Base-by-base conservation (phyloP, 2,888 invertebrate genomes). In the Troides oblongomaculatus region DNA sequence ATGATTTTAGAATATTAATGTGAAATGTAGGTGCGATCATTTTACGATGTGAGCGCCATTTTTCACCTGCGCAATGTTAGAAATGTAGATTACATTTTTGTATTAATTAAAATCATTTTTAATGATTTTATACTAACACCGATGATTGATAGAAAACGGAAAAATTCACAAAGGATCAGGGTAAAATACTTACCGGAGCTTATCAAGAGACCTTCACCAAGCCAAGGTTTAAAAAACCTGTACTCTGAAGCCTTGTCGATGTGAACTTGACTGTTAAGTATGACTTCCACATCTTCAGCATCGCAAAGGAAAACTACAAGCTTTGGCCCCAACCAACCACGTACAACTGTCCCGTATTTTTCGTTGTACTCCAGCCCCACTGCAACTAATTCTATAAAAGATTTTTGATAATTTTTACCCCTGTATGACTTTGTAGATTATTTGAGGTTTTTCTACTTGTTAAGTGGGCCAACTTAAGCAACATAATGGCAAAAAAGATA, bases 11-110 rank as follows among this genome's bases (percentile, higher is more conserved):
- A 1, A 97, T 96, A 81, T 97, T 97, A 80, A 96, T 94, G 80
- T 97, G 97, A 93, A 97, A 97, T 59, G 97, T 96, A 17, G 97
- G 97, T 0, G 97, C 97, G 73, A 97, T 97, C 83, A 97, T 93
- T 91, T 97, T 97, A 46, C 97, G 93, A 82, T 97, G 97, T 1
- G 95, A 94, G 57, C 95, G 94, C 97, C 97, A 97, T 92, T 96
- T 96, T 68, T 95, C 94, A 56, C 96, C 96, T 95, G 53, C 8
- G 8, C 39, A 23, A 17, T 21, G 21, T 58, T 36, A 36, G 23
- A 56, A 53, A 53, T 5, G 17, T 12, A 46, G 14, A 46, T 46
- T 14, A 46, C 0, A 14, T 14, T 14, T 14, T 46, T 12, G 10
- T 14, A 2, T 46, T 5, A 53, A 53, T 53, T 53, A 53, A n/a